phyloP scores from a whole-genome alignment of 2,113 vertebrate genomes.

The Lepidothrix coronata region DNA sequence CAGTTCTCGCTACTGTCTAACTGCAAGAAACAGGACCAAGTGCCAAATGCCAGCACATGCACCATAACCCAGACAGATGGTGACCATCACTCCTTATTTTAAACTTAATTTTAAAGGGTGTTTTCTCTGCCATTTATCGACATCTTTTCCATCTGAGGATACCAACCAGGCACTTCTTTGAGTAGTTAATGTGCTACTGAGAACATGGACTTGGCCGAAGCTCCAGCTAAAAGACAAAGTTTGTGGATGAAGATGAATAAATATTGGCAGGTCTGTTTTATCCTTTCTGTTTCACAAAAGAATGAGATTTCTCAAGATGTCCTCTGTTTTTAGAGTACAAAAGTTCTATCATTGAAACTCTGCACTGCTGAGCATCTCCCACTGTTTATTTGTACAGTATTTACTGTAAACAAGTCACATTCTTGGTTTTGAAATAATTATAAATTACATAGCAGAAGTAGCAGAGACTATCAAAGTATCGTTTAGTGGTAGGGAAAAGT shows the following conservation, averaged over 20 bases:
- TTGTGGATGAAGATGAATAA: background rate
- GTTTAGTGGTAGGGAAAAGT: background rate
- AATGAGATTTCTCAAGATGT: background rate
- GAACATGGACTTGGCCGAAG: background rate
- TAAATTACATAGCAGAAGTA: background rate
- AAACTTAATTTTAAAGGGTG: background rate
- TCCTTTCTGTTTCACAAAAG: background rate
- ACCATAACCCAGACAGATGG: background rate
- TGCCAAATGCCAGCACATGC: background rate
- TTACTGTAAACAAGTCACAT: background rate
- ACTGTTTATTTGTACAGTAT: background rate
- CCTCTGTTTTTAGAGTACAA: background rate
- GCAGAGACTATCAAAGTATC: background rate
- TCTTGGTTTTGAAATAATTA: background rate
- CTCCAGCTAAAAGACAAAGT: background rate
- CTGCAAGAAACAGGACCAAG: background rate
- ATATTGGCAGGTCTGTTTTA: background rate
- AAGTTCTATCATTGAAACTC: background rate
- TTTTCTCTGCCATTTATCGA: background rate
- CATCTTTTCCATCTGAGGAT: background rate
- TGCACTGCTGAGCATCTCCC: background rate
- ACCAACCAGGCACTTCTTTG: background rate
- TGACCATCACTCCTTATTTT: background rate
- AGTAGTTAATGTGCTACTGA: background rate
- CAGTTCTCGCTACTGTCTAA: background rate